These are phyloP conservation scores for Diabrotica undecimpunctata DNA, from an alignment of 1,140 invertebrate species.

Conservation along the genomic window DNA sequence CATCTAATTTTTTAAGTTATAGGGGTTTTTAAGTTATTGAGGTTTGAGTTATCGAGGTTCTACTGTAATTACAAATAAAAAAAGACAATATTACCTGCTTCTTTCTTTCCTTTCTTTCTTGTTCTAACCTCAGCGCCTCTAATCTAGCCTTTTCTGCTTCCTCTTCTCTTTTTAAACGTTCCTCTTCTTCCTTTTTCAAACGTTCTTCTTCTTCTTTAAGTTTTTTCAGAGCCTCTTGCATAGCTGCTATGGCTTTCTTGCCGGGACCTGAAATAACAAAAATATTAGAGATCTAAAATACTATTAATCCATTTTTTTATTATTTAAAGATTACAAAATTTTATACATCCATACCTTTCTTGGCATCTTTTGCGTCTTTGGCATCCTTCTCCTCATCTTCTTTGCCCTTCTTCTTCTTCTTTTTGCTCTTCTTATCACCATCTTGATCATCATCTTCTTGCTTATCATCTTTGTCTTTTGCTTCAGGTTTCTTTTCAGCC, in stretches of 20 bases:
- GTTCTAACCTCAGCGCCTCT: constrained; percentile 71
- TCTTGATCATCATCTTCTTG: constrained; percentile 45
- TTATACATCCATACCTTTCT: constrained; percentile 42
- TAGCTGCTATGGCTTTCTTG: constrained; percentile 77
- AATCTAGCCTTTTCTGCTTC: constrained; percentile 67
- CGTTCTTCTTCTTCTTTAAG: constrained; percentile 89
- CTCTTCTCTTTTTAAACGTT: constrained; percentile 69
- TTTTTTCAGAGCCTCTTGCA: constrained; percentile 84
- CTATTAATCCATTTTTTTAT: background rate
- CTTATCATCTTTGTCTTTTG: constrained; percentile 39
- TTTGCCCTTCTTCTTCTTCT: constrained; percentile 49
- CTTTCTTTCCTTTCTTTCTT: constrained; percentile 84
- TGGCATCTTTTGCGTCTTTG: constrained; percentile 46
- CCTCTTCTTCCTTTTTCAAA: constrained; percentile 73
- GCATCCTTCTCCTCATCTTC: constrained; percentile 46
- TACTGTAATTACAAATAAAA: background rate
- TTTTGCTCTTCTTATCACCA: constrained; percentile 47
- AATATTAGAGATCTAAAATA: background rate
- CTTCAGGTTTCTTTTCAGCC: constrained; percentile 46
- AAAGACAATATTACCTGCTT: constrained; percentile 58
- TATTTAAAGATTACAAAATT: constrained; percentile 10
- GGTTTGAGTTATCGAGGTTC: too few relatives aligned
- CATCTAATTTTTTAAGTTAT: too few relatives aligned
- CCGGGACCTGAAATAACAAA: constrained; percentile 58
- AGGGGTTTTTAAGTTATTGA: too few relatives aligned